Evolutionary conservation across 1,140 invertebrate genomes (phyloP), one percentile per base, ranked within the genome.

Genomic region (Laodelphax striatellus): DNA sequence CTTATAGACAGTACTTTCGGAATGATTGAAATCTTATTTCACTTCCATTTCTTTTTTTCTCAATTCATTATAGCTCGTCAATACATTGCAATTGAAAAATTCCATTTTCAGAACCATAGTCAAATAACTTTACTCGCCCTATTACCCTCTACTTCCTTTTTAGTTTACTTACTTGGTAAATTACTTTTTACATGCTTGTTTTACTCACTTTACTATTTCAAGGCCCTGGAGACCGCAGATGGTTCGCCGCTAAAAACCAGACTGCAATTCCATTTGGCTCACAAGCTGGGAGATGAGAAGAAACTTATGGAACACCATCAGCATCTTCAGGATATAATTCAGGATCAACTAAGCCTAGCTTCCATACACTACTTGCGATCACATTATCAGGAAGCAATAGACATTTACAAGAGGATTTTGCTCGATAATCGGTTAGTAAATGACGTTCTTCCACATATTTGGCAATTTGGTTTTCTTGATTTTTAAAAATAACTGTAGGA

Each of bases 301-400:
- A 80, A 84, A 52, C 74, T 95, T 62, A 87, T 89, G 80, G 80
- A 84, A 55, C 82, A 88, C 62, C 89, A 95, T 72, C 84, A 90
- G 55, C 83, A 86, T 63, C 74, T 98, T 10, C 83, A 91, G 61
- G 91, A 97, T 70, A 82, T 89, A 4, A 81, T 93, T 11, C 92
- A 98, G 75, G 95, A 98, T 77, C 94, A 98, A 73, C 77, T 99
- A 9, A 94, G 92, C 66, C 74, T 98, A 41, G 97, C 97, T 3
- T 92, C 95, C 0, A 93, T 99, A 67, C 94, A 99, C 73, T 99
- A 97, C 72, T 77, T 98, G 46, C 79, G 94, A 41, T 87, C 88
- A 41, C 94, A 98, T 72, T 98, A 97, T 73, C 94, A 98, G 74
- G 96, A 98, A 75, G 94, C 97, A 21, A 98, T 98, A 66, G 96